phyloP scores from a whole-genome alignment of 2,888 invertebrate genomes.

The Hydraecia micacea region DNA sequence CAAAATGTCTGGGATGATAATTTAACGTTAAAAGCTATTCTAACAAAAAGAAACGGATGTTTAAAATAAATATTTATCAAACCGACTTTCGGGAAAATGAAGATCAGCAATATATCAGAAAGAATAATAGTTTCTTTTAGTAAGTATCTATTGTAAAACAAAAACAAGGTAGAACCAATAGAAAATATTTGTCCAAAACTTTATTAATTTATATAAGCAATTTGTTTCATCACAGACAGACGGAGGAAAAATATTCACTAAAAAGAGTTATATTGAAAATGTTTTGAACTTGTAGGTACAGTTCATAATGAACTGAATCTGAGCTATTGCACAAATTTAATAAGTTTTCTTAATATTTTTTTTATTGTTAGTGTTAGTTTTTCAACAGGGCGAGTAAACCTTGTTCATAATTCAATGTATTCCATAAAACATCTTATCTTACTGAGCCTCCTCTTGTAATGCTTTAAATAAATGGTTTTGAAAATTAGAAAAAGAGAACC shows the following conservation, averaged over 20 bases:
- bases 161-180: background rate
- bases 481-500: background rate
- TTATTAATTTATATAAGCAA: conserved; percentile 29
- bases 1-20: background rate
- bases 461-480: background rate
- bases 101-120: background rate
- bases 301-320: conserved; percentile 24
- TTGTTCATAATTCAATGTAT: background rate
- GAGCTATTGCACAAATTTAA: conserved; percentile 15
- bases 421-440: background rate
- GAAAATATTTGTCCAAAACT: conserved; percentile 11
- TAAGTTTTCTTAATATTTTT: background rate
- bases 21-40: background rate
- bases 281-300: conserved; percentile 27
- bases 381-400: background rate
- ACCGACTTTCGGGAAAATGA: background rate
- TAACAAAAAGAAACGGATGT: background rate
- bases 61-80: background rate
- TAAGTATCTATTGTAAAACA: background rate
- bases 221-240: conserved; percentile 15
- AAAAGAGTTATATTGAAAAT: conserved; percentile 49
- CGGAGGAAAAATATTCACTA: conserved; percentile 10
- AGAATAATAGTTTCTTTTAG: background rate
- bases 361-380: background rate
- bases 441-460: background rate